A percentile compares a stretch with the other conserved stretches of the same genome.
Evolutionary conservation across 2,888 invertebrate genomes (phyloP).

Genomic region (Melolontha melolontha): DNA sequence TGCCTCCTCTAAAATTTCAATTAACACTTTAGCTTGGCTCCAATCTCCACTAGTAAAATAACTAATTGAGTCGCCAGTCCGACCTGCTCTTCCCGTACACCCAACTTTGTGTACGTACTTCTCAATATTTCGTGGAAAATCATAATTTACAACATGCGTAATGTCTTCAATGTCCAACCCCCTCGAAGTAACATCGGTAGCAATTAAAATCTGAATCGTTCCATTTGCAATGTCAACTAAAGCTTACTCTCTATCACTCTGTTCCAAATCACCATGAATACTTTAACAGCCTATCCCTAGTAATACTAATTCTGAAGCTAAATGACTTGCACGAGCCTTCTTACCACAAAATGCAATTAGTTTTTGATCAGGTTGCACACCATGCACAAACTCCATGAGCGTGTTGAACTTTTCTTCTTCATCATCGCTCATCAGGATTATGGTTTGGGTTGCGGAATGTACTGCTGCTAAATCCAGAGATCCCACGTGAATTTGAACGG

Average conservation of each 20-base stretch:
- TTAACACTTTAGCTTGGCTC: constrained; percentile 84
- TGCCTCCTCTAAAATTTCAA: constrained; percentile 88
- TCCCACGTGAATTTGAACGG: constrained; percentile 91
- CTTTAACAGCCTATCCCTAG: constrained; percentile 79
- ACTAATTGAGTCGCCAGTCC: constrained; percentile 84
- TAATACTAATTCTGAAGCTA: constrained; percentile 83
- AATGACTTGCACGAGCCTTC: constrained; percentile 85
- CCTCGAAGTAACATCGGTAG: constrained; percentile 95
- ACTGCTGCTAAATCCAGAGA: constrained; percentile 89
- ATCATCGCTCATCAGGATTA: constrained; percentile 76
- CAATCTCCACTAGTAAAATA: constrained; percentile 86
- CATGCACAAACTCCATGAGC: constrained; percentile 76
- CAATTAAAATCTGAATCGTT: constrained; percentile 84
- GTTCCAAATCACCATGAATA: constrained; percentile 90
- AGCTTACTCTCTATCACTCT: constrained; percentile 82
- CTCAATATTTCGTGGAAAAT: constrained; percentile 94
- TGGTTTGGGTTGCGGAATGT: constrained; percentile 85
- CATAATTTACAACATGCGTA: constrained; percentile 91
- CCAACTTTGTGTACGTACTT: constrained; percentile 98
- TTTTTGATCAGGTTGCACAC: constrained; percentile 83
- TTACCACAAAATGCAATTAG: constrained; percentile 91
- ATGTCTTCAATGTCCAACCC: constrained; percentile 93
- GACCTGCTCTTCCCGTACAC: constrained; percentile 93
- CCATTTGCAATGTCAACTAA: constrained; percentile 86
- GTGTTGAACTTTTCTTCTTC: constrained; percentile 75